phyloP scores from a whole-genome alignment of 1,140 invertebrate genomes.

The Zaprionus gabonicus region DNA sequence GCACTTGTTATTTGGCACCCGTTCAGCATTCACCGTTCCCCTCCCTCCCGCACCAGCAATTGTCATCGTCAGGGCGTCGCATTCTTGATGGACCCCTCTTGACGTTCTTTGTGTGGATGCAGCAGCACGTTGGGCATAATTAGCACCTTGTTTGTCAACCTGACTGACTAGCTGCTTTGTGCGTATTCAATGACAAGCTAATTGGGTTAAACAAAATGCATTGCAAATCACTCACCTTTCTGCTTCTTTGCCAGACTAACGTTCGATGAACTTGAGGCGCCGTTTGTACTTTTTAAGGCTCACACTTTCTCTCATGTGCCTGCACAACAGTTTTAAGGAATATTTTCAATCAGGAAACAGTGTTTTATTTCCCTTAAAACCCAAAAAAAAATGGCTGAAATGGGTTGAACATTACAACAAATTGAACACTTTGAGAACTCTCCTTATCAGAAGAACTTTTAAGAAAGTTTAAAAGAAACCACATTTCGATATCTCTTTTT shows the following conservation, averaged over 20 bases:
- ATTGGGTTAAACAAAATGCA: constrained; percentile 43
- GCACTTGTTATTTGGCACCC: constrained; percentile 26
- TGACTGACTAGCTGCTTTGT: constrained; percentile 8
- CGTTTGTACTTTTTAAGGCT: too few relatives aligned
- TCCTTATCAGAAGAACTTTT: too few relatives aligned
- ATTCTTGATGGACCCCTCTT: constrained; percentile 3
- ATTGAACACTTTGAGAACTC: too few relatives aligned
- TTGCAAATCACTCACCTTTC: constrained; percentile 5
- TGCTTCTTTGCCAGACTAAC: background rate
- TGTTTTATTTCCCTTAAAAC: too few relatives aligned
- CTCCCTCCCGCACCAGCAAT: background rate
- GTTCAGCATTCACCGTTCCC: background rate
- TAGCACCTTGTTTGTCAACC: constrained; percentile 34
- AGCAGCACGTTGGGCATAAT: constrained; percentile 33
- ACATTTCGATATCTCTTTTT: too few relatives aligned
- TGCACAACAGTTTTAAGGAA: too few relatives aligned
- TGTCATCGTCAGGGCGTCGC: constrained; percentile 14
- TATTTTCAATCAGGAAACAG: too few relatives aligned
- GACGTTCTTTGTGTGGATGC: constrained; percentile 3
- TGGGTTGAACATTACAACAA: too few relatives aligned
- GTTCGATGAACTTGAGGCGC: too few relatives aligned
- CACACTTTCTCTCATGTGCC: too few relatives aligned
- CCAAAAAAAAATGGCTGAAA: too few relatives aligned
- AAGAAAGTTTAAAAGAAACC: too few relatives aligned
- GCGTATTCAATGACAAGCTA: constrained; percentile 14